These are phyloP conservation scores for Caenorhabditis wallacei DNA, from an alignment of 2,888 invertebrate genomes.

Conservation along the genomic window DNA sequence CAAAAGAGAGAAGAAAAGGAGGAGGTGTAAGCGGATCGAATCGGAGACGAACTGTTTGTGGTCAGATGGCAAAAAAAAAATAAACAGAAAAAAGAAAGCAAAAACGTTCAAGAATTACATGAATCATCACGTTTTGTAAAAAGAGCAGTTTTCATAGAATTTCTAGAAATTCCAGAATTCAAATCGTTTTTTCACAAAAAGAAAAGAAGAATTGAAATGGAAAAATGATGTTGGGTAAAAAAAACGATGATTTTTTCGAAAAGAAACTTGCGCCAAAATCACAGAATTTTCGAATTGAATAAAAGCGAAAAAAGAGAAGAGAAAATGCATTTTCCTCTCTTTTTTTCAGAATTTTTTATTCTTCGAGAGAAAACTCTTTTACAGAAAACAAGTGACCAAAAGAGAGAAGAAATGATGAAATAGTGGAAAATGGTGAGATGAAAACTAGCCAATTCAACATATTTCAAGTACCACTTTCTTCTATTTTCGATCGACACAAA, in stretches of 20 bases:
- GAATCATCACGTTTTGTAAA: too few relatives aligned
- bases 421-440: slow-evolving; percentile 23
- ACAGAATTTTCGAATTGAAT: slow-evolving; percentile 46
- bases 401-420: slow-evolving; percentile 1
- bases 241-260: slow-evolving; percentile 33
- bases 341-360: background rate
- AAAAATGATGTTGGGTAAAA: slow-evolving; percentile 1
- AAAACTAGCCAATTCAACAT: slow-evolving; percentile 34
- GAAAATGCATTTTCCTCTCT: slow-evolving; percentile 32
- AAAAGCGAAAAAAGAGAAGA: slow-evolving; percentile 25
- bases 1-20: slow-evolving; percentile 18
- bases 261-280: slow-evolving; percentile 16
- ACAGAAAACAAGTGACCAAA: slow-evolving; percentile 16
- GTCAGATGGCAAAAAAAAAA: too few relatives aligned
- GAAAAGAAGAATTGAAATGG: slow-evolving; percentile 5
- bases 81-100: too few relatives aligned
- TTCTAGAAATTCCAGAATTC: background rate
- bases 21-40: slow-evolving; percentile 20
- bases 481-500: slow-evolving; percentile 22
- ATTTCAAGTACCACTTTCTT: slow-evolving; percentile 56
- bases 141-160: too few relatives aligned
- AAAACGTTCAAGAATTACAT: too few relatives aligned
- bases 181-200: background rate
- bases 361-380: slow-evolving; percentile 5
- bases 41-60: slow-evolving; percentile 20